A percentile compares a stretch with the other conserved stretches of the same genome.
phyloP scores from a whole-genome alignment of 2,888 invertebrate genomes.

The Nomada ruficornis region DNA sequence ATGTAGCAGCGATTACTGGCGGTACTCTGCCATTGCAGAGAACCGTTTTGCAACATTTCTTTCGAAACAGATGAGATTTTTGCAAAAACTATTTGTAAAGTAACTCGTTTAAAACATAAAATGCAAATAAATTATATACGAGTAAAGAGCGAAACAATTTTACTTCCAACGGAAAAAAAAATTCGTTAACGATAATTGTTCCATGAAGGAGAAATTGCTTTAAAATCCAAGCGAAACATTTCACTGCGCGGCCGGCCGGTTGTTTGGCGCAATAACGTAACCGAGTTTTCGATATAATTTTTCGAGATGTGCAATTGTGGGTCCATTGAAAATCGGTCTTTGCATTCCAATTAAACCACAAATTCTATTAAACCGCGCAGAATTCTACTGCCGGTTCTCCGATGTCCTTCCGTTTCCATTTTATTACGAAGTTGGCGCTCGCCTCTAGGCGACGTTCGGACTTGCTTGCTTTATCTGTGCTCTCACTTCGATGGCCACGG shows the following conservation, averaged over 20 bases:
- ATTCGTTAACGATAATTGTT: neutral
- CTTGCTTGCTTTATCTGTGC: slow-evolving; percentile 62
- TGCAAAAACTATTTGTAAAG: neutral
- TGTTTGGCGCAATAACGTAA: slow-evolving; percentile 5
- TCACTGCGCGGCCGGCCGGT: no score
- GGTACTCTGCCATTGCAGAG: neutral
- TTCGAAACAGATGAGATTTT: neutral
- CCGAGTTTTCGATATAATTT: slow-evolving; percentile 17
- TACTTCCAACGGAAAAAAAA: neutral
- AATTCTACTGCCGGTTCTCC: slow-evolving; percentile 8
- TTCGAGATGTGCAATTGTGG: neutral
- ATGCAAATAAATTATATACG: neutral
- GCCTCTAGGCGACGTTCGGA: slow-evolving; percentile 30
- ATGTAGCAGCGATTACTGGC: neutral
- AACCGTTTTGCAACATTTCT: neutral
- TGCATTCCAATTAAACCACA: slow-evolving; percentile 24
- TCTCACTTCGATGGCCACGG: slow-evolving; percentile 61
- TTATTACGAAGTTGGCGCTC: slow-evolving; percentile 39
- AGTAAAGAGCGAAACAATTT: neutral
- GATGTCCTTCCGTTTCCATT: slow-evolving; percentile 6
- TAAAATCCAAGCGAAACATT: neutral
- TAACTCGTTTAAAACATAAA: neutral
- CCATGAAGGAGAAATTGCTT: neutral
- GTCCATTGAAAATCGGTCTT: slow-evolving; percentile 9
- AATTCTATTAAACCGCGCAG: slow-evolving; percentile 31